Conservation (phyloP, 2,888 invertebrate genomes). For the Chaetoderma sp. region DNA sequence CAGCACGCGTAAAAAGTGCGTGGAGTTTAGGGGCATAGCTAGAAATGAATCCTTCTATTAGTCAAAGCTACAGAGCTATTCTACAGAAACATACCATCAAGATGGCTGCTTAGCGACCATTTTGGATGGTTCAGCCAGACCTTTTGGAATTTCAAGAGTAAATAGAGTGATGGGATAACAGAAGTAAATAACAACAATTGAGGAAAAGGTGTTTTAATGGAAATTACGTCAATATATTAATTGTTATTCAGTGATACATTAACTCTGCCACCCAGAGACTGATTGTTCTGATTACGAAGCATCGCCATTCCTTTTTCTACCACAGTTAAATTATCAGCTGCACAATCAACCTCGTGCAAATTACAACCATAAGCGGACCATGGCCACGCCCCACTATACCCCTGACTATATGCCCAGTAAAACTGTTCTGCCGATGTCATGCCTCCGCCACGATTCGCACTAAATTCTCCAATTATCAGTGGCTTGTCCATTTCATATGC, state of each 20-base stretch:
- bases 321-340: conserved; percentile 26
- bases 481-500: conserved; percentile 20
- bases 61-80: no score
- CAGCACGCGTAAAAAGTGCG: no score
- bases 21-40: no score
- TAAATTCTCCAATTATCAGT: conserved; percentile 25
- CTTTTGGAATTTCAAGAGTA: no score
- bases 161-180: no score
- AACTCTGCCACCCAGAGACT: conserved; percentile 35
- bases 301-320: conserved; percentile 32
- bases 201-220: no score
- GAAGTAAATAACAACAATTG: no score
- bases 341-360: conserved; percentile 20
- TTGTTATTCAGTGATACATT: conserved; percentile 23
- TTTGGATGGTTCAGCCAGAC: no score
- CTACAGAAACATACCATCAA: no score
- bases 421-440: conserved; percentile 14
- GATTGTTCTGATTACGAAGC: conserved; percentile 34
- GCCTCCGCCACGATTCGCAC: conserved; percentile 23
- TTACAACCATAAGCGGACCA: conserved; percentile 32
- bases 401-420: conserved; percentile 20
- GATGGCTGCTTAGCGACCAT: no score
- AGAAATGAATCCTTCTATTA: no score
- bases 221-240: no score
- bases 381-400: conserved; percentile 27